Evolutionary conservation across 1,140 invertebrate species (phyloP), one percentile per base, ranked within the genome.

Genomic region (Oscheius sp.): DNA sequence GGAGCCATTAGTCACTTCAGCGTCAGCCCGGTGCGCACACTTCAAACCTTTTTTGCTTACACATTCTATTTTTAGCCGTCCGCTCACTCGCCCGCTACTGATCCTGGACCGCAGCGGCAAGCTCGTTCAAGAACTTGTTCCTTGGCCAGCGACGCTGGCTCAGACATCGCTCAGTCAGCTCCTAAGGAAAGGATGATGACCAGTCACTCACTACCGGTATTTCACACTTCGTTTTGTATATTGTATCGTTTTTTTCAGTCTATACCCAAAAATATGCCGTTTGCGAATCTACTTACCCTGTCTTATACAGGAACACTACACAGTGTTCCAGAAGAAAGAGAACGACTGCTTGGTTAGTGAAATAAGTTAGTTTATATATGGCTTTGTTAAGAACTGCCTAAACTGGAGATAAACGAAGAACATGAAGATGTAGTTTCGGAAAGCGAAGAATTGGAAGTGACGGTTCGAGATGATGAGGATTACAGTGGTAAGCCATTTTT

Each of bases 121-220:
- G 4, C 49, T 13, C 7, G 49, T 13, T 55, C 49, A 23, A 15
- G 49, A 13, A 55, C 49, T 55, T 55, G 49, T 23, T 55, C 49
- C 23, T 23, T 55, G 49, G 49, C 49, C 15, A 55, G 49, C 23
- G 49, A 55, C 7, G n/a, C n/a, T n/a, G n/a, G n/a, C n/a, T 26
- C 49, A 55, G 49, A 55, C 4, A 42, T 42, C 38, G 49, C n/a
- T n/a, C n/a, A 55, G 49, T 55, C 49, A 55, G 49, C 49, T 23
- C 49, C 49, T 7, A 55, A 55, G 23, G 49, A 55, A 15, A 55
- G 23, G 49, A 55, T 55, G 49, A 7, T 20, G 15, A 4, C 49
- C 49, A 55, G 49, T 23, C 49, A 55, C 7, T 55, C 49, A 4
- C 49, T 55, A 4, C 49, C 49, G 49, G 49, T 55, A 55, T 7